A percentile compares a stretch with the other conserved stretches of the same genome.
phyloP scores from a whole-genome alignment of 2,888 invertebrate species.

The Pachliopta kotzebuea region DNA sequence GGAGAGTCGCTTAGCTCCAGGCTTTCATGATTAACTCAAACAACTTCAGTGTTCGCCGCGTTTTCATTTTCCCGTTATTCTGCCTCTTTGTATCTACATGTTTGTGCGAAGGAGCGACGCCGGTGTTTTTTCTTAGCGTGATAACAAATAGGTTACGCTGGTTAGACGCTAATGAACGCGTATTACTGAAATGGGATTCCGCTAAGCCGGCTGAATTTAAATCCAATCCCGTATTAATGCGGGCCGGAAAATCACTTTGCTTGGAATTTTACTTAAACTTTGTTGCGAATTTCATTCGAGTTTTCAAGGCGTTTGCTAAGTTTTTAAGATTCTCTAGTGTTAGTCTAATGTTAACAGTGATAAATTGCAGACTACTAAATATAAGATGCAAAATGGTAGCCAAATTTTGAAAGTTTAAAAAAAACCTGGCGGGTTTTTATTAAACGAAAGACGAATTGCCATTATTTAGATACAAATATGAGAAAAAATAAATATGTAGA shows the following conservation, averaged over 20 bases:
- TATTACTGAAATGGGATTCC: conserved; percentile 59
- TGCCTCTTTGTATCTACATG: conserved; percentile 35
- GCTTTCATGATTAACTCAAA: conserved; percentile 61
- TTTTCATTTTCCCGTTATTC: conserved; percentile 46
- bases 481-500: too few species aligned
- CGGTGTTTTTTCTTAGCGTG: conserved; percentile 48
- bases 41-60: conserved; percentile 39
- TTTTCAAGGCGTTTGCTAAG: neutral
- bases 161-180: conserved; percentile 60
- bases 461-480: too few species aligned
- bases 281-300: neutral
- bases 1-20: conserved; percentile 50
- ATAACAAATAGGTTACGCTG: conserved; percentile 63
- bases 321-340: neutral
- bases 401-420: neutral
- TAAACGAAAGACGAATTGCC: too few species aligned
- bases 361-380: neutral
- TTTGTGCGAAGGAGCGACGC: conserved; percentile 29
- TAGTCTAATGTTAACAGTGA: neutral
- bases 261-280: conserved; percentile 12
- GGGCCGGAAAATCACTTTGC: conserved; percentile 33
- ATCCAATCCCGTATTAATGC: conserved; percentile 59
- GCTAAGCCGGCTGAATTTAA: conserved; percentile 64
- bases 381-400: neutral
- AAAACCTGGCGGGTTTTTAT: too few species aligned